Base-by-base conservation (phyloP, 2,888 invertebrate species). In the Syritta pipiens region DNA sequence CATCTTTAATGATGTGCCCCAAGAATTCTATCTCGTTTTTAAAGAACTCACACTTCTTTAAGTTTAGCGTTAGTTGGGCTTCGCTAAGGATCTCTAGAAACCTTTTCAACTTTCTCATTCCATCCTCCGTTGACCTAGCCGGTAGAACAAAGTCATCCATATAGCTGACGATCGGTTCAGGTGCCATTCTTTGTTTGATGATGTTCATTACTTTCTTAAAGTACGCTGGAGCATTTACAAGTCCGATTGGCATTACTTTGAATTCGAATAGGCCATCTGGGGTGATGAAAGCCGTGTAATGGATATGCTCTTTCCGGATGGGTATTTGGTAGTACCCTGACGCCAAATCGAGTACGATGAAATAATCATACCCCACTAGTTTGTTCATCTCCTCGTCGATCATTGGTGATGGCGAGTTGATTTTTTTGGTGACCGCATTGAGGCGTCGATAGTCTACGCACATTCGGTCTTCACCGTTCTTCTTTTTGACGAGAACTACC, bases 191-290 rank as follows among this genome's bases (percentile, higher is more conserved):
- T 9, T 37, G 37, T 3, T 5, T 19, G 2, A 62, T n/a, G 9
- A 1, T 7, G 7, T 26, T 12, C 48, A 49, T 49, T 1, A 49
- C 0, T 0, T 62, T 62, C 9, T 62, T 12, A 26, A 49, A 62
- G 2, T 7, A 9, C 0, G 48, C 12, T 10, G 62, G 48, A 1
- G 53, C 65, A 19, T 65, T 53, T 0, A 32, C 37, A 1, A 62
- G 6, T 0, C 49, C 62, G 4, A 46, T 55, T 2, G 53, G 53
- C 19, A 67, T 26, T 9, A 17, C 19, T 0, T 9, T 3, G 9
- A 67, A 55, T 35, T 67, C 65, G n/a, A 26, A 67, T 17, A 55
- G 26, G n/a, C 65, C 55, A 1, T 55, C 55, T 5, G 53, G 46
- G 9, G 46, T 67, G 9, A 44, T 46, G 2, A 46, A 67, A 1